Conservation (phyloP, 2,888 invertebrate genomes). For the Melolontha melolontha region DNA sequence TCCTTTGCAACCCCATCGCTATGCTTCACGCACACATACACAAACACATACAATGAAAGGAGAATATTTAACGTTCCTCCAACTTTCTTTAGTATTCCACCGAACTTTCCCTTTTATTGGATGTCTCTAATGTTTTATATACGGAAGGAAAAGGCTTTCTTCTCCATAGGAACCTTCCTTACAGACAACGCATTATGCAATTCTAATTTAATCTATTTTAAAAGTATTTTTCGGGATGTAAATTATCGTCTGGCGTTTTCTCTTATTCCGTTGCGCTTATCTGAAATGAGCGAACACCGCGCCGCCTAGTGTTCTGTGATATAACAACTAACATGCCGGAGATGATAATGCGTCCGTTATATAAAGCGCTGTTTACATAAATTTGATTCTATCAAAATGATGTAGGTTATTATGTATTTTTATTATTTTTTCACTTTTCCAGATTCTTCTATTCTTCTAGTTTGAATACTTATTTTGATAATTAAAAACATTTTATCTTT, state of each 20-base stretch:
- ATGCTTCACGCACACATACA: conserved; percentile 15
- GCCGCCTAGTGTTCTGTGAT: conserved; percentile 2
- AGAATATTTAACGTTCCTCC: conserved; percentile 41
- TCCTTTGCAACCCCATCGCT: conserved; percentile 13
- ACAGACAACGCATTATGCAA: conserved; percentile 39
- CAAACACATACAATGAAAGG: conserved; percentile 19
- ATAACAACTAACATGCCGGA: conserved; percentile 17
- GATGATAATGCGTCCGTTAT: conserved; percentile 26
- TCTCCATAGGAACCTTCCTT: conserved; percentile 19
- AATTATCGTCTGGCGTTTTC: conserved; percentile 24
- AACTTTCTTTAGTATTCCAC: conserved; percentile 42
- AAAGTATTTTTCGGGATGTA: conserved; percentile 39
- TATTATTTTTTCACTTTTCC: neutral
- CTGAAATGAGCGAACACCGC: conserved; percentile 9
- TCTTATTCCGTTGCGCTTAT: conserved; percentile 14
- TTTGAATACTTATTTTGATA: too few relatives aligned
- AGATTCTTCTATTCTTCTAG: too few relatives aligned
- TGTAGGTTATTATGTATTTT: conserved; percentile 18
- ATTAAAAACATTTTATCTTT: too few relatives aligned
- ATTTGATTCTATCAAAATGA: conserved; percentile 22
- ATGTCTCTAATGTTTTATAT: conserved; percentile 42
- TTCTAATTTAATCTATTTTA: conserved; percentile 45
- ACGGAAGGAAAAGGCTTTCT: conserved; percentile 16
- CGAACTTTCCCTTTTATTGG: conserved; percentile 45
- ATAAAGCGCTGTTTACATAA: conserved; percentile 24